These are phyloP conservation scores for Tiliacea citrago DNA, from an alignment of 2,888 invertebrate genomes.

Conservation along the genomic window DNA sequence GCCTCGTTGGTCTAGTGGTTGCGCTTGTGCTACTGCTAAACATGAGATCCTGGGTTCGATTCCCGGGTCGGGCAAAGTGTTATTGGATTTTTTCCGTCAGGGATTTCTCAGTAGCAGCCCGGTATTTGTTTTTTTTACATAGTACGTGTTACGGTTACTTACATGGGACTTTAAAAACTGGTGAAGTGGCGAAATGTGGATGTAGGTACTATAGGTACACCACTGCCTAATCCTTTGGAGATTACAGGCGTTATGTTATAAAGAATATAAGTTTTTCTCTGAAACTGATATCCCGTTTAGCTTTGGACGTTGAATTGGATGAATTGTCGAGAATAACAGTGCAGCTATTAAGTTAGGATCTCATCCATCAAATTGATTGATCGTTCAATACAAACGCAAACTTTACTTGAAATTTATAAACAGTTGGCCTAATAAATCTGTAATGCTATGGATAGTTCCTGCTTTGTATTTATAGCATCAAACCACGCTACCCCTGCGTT, in stretches of 20 bases:
- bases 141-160: no score
- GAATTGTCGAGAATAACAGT: neutral
- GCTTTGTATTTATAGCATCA: constrained; percentile 35
- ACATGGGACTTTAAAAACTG: no score
- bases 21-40: neutral
- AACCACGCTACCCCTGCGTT: constrained; percentile 47
- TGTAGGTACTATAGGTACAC: neutral
- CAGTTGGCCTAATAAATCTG: constrained; percentile 37
- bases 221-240: no score
- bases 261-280: neutral
- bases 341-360: constrained; percentile 22
- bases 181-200: no score
- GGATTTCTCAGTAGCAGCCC: neutral
- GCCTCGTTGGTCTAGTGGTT: neutral
- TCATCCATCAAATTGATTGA: constrained; percentile 49
- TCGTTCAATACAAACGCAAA: constrained; percentile 32
- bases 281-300: neutral
- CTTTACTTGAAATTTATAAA: constrained; percentile 24
- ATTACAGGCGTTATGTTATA: neutral
- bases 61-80: neutral
- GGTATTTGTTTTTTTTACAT: no score
- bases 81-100: neutral
- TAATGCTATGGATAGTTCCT: constrained; percentile 41
- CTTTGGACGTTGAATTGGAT: neutral
- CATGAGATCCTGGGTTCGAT: neutral